These are phyloP conservation scores for Sphenodon punctatus DNA, from an alignment of 2,797 vertebrate genomes.

Conservation along the genomic window DNA sequence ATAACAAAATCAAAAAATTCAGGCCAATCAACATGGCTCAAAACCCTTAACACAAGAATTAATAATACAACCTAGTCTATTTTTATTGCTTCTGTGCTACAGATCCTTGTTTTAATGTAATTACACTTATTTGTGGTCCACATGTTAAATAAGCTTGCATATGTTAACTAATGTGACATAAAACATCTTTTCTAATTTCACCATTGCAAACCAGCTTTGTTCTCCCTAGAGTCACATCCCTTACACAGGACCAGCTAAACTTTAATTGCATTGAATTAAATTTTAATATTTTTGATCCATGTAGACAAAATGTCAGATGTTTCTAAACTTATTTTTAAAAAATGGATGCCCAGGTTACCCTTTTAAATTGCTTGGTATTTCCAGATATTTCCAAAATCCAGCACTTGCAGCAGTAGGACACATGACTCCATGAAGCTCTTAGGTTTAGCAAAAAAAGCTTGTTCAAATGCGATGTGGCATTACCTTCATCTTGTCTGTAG, in stretches of 20 bases:
- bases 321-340: slow-evolving; percentile 57
- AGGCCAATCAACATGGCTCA: slow-evolving; percentile 96
- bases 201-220: slow-evolving; percentile 75
- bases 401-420: slow-evolving; percentile 24
- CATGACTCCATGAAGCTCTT: neutral
- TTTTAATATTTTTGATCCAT: slow-evolving; percentile 53
- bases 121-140: slow-evolving; percentile 82
- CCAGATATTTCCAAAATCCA: too few relatives aligned
- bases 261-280: slow-evolving; percentile 75
- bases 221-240: slow-evolving; percentile 72
- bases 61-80: slow-evolving; percentile 95
- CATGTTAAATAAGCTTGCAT: slow-evolving; percentile 85
- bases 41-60: slow-evolving; percentile 98
- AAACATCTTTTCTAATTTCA: slow-evolving; percentile 81
- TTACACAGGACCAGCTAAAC: slow-evolving; percentile 70
- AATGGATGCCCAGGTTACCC: slow-evolving; percentile 58
- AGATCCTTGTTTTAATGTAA: slow-evolving; percentile 87
- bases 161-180: slow-evolving; percentile 82
- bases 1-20: slow-evolving; percentile 97
- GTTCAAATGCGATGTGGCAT: slow-evolving; percentile 25
- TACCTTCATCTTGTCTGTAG: slow-evolving; percentile 5
- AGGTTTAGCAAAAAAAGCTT: slow-evolving; percentile 18
- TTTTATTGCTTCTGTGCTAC: slow-evolving; percentile 90
- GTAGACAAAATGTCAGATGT: slow-evolving; percentile 57
- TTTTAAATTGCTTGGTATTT: too few relatives aligned